Percentiles rank a stretch among this genome's conserved stretches.
These are phyloP conservation scores for Matsumyia berberina DNA, from an alignment of 2,888 invertebrate genomes.

Conservation along the genomic window DNA sequence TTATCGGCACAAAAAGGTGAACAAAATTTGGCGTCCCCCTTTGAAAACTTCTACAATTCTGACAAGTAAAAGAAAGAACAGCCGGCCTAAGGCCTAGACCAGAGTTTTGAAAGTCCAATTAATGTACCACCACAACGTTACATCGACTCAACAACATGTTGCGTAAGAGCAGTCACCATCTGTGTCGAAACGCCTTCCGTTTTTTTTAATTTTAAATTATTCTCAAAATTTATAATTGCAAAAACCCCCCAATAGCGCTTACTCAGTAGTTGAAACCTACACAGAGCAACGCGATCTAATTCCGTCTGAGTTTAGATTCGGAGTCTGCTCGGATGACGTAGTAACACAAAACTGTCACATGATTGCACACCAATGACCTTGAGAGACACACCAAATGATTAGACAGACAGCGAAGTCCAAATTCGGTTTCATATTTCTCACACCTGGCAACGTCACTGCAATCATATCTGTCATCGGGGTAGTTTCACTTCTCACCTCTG, in stretches of 20 bases:
- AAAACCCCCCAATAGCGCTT: neutral
- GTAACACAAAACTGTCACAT: neutral
- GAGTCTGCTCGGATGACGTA: neutral
- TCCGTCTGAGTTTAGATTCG: neutral
- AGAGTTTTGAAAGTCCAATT: no score
- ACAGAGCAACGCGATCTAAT: constrained; percentile 2
- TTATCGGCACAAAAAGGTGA: no score
- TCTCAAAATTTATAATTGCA: neutral
- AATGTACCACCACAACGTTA: no score
- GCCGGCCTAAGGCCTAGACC: no score
- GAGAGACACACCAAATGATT: neutral
- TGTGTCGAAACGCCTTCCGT: neutral
- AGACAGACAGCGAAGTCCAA: neutral
- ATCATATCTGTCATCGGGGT: constrained; percentile 29
- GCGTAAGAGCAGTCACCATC: no score
- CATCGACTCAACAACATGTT: no score
- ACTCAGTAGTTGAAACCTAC: constrained; percentile 5
- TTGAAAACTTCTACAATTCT: no score
- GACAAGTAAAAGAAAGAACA: no score
- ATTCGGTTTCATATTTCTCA: constrained; percentile 6
- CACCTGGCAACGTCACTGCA: constrained; percentile 22
- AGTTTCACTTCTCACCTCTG: constrained; percentile 11
- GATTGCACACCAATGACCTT: constrained; percentile 8
- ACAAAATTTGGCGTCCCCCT: no score
- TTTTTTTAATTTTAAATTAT: neutral